Evolutionary conservation across 1,140 invertebrate genomes (phyloP).

Genomic region (Platorchestia sp.): DNA sequence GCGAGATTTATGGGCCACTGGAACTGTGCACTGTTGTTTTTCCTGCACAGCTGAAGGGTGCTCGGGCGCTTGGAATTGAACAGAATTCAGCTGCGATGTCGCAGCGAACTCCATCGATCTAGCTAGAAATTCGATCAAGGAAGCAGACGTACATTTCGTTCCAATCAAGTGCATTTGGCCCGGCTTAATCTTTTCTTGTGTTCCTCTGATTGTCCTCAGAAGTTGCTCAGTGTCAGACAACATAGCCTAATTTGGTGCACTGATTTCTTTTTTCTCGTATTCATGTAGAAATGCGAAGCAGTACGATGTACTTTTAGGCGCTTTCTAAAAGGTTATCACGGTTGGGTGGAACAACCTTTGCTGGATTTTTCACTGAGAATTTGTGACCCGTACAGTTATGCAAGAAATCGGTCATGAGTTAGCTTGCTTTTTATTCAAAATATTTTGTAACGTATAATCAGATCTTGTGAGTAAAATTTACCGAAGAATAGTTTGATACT

Average conservation of each 20-base stretch:
- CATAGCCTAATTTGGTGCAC: neutral
- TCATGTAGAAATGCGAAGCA: neutral
- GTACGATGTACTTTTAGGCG: neutral
- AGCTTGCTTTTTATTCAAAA: neutral
- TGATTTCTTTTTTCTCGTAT: neutral
- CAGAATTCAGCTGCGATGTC: neutral
- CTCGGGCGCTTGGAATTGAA: neutral
- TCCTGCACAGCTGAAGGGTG: slow-evolving; percentile 20
- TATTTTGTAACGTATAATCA: neutral
- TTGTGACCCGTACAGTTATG: neutral
- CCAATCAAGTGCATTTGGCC: slow-evolving; percentile 4
- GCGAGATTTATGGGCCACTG: slow-evolving; percentile 23
- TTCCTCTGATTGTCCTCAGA: neutral
- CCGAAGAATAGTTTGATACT: neutral
- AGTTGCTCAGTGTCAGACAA: neutral
- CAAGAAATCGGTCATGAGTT: neutral
- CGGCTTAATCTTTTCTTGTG: neutral
- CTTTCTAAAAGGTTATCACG: neutral
- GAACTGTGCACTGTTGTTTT: slow-evolving; percentile 40
- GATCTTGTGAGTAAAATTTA: neutral
- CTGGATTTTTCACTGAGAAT: neutral
- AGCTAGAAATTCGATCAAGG: slow-evolving; percentile 25
- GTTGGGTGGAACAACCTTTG: neutral
- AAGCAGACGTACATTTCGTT: neutral
- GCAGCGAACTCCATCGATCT: neutral